Percentiles rank a stretch among this genome's conserved stretches.
phyloP scores from a whole-genome alignment of 1,140 invertebrate genomes.

The Bactericera cockerelli region DNA sequence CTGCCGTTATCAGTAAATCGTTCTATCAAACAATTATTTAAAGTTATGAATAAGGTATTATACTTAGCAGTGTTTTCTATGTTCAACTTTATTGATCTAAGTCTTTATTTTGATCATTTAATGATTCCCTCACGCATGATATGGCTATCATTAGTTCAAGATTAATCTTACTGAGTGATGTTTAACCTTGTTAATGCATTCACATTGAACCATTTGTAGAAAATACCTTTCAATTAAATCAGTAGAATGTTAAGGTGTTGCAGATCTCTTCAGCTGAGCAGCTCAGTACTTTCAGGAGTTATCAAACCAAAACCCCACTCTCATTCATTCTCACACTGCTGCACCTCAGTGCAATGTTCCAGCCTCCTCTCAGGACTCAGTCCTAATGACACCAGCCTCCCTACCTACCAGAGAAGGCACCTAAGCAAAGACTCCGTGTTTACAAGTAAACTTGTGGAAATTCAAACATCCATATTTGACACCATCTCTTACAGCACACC shows the following conservation, averaged over 20 bases:
- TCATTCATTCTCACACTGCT: not conserved
- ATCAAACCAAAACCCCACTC: not conserved
- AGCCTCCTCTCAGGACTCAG: not conserved
- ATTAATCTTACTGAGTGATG: no score
- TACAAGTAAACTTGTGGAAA: not conserved
- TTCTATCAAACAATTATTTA: no score
- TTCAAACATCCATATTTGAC: not conserved
- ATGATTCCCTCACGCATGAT: no score
- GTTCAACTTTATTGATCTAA: no score
- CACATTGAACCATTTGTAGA: no score
- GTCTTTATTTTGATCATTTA: no score
- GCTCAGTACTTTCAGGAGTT: not conserved
- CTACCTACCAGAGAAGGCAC: not conserved
- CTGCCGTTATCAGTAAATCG: no score
- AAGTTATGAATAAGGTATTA: no score
- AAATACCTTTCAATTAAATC: no score
- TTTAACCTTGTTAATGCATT: no score
- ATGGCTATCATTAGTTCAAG: no score
- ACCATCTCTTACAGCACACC: not conserved
- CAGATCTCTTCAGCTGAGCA: not conserved
- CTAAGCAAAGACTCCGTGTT: not conserved
- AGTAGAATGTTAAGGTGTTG: not conserved
- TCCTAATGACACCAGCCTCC: not conserved
- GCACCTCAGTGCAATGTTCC: not conserved
- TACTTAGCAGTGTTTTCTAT: no score